Base-by-base conservation (phyloP, 2,113 vertebrate genomes). In the Phyllostomus discolor region DNA sequence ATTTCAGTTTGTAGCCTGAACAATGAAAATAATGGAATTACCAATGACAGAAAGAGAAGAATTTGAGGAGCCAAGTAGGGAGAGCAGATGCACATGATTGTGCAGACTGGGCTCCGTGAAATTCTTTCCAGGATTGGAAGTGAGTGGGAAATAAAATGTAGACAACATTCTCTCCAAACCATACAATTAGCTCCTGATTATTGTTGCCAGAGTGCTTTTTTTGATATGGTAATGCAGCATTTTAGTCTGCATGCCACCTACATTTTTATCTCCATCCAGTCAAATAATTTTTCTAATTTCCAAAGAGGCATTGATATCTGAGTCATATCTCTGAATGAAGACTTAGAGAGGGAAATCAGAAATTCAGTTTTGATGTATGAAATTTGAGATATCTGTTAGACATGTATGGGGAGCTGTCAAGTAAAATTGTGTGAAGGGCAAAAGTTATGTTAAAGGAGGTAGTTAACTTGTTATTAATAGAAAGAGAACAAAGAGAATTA, bases 381-480 rank as follows among this genome's bases (percentile, higher is more conserved):
- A 85, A 78, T 50, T 14, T 41, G 67, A 83, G 41, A 33, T 41
- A 6, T 17, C 3, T 7, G 1, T 72, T 16, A 86, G 41, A 6
- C 26, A 31, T 5, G 22, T 1, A 11, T 1, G 2, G 54, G 3
- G 10, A 16, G 2, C 10, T 35, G 2, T 35, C 24, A 4, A 33
- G 20, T 12, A 52, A 20, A 76, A 76, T 76, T 76, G 7, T 35
- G 4, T 54, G 72, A 35, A 81, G 11, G 41, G 15, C 43, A 41
- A 57, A 57, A 14, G 10, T 3, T 59, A 64, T 31, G 10, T 31
- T 64, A 64, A 12, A 64, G 12, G 28, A 64, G 28, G 28, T 64
- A 64, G 26, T 64, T 31, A 64, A 64, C 28, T 64, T 31, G 62
- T 64, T 64, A 64, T 31, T 64, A 64, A 31, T 62, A 64, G 28